A percentile compares a stretch with the other conserved stretches of the same genome.
Evolutionary conservation across 2,888 invertebrate species (phyloP).

Genomic region (Hirtodrosophila confusa): DNA sequence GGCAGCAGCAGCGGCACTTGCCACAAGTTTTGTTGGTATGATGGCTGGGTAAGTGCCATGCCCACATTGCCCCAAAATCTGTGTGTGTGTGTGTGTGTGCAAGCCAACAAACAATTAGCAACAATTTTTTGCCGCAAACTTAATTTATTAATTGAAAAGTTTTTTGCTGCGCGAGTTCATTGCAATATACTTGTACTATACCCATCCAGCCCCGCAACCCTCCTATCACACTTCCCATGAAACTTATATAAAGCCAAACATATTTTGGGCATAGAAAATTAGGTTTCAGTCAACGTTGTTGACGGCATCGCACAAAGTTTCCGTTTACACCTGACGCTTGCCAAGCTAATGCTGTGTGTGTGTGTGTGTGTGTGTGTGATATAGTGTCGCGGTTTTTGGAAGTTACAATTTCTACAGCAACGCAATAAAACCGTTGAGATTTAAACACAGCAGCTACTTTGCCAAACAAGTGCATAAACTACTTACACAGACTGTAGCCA

Average conservation of each 20-base stretch:
- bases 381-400: conserved; percentile 40
- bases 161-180: conserved; percentile 51
- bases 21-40: conserved; percentile 45
- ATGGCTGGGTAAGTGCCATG: conserved; percentile 61
- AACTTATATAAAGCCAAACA: conserved; percentile 59
- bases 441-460: conserved; percentile 12
- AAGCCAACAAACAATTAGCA: conserved; percentile 63
- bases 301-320: conserved; percentile 34
- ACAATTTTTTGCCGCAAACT: conserved; percentile 49
- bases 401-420: conserved; percentile 48
- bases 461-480: conserved; percentile 18
- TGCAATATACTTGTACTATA: conserved; percentile 19
- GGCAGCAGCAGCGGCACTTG: conserved; percentile 18
- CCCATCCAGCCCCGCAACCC: background rate
- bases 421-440: conserved; percentile 52
- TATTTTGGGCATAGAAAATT: conserved; percentile 65
- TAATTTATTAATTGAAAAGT: conserved; percentile 76
- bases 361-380: conserved; percentile 13
- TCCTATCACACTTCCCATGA: conserved; percentile 33
- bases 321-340: conserved; percentile 45
- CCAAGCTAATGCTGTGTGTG: conserved; percentile 8
- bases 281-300: conserved; percentile 59
- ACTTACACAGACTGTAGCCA: conserved; percentile 11
- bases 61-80: conserved; percentile 22
- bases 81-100: conserved; percentile 13